Evolutionary conservation across 2,113 vertebrate genomes (phyloP).

Genomic region (Pseudolaguvia tuberculata): DNA sequence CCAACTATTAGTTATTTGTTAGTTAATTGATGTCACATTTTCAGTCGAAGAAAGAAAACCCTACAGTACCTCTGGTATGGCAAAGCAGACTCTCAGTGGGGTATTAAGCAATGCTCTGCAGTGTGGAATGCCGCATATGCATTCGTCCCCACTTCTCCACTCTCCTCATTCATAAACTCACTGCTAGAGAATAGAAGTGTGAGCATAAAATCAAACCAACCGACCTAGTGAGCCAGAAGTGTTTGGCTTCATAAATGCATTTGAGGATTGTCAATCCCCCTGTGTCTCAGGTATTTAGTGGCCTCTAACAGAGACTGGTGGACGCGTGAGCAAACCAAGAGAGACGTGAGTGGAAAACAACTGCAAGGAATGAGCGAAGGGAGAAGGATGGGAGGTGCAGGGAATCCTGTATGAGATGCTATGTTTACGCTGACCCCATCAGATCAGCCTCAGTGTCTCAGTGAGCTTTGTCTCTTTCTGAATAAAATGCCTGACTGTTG

Average conservation of each 20-base stretch:
- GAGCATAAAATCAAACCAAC: conserved; percentile 46
- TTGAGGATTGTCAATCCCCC: conserved; percentile 50
- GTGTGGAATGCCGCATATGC: conserved; percentile 29
- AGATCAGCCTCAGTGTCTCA: conserved; percentile 44
- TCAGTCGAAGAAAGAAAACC: neutral
- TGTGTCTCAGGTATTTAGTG: conserved; percentile 49
- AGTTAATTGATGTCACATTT: conserved; percentile 11
- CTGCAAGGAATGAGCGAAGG: neutral
- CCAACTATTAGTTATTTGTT: conserved; percentile 11
- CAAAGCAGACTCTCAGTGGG: conserved; percentile 21
- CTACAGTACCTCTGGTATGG: neutral
- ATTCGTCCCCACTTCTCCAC: conserved; percentile 27
- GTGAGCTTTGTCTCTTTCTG: conserved; percentile 19
- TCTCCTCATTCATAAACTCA: conserved; percentile 14
- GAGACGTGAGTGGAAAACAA: conserved; percentile 46
- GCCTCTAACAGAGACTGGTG: conserved; percentile 41
- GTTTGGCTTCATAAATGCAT: conserved; percentile 48
- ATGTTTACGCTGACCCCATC: conserved; percentile 38
- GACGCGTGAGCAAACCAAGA: conserved; percentile 39
- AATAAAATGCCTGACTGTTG: conserved; percentile 42
- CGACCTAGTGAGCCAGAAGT: conserved; percentile 41
- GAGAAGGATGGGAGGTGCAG: neutral
- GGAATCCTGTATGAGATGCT: conserved; percentile 18
- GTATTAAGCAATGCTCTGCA: conserved; percentile 32
- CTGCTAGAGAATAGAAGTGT: conserved; percentile 2